These are phyloP conservation scores for Naso thynnoides DNA, from an alignment of 2,797 vertebrate species.

Conservation along the genomic window DNA sequence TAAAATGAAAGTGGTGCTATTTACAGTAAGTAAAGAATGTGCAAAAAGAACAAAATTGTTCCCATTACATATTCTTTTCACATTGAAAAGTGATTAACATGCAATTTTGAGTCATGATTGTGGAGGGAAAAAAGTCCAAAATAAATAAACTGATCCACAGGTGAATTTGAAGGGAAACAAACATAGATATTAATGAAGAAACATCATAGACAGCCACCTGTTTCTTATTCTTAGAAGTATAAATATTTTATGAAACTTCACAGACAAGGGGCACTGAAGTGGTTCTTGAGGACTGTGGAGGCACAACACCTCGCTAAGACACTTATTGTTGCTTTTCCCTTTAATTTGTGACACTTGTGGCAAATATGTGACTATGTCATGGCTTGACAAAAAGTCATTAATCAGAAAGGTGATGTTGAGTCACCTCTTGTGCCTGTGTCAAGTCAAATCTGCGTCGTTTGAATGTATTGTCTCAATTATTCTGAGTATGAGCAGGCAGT, in stretches of 20 bases:
- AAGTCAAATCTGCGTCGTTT: background rate
- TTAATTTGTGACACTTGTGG: constrained; percentile 8
- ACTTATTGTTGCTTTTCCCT: constrained; percentile 6
- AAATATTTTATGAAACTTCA: background rate
- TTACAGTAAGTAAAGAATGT: constrained; percentile 46
- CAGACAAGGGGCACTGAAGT: background rate
- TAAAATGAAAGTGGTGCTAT: constrained; percentile 55
- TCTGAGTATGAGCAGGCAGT: constrained; percentile 25
- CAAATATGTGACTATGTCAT: too few relatives aligned
- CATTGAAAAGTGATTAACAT: constrained; percentile 39
- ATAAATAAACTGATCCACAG: background rate
- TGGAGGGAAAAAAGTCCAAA: background rate
- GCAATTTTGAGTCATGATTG: constrained; percentile 30
- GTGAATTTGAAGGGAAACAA: constrained; percentile 22
- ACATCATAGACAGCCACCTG: background rate
- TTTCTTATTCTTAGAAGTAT: background rate
- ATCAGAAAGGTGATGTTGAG: background rate
- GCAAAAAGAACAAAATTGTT: constrained; percentile 43
- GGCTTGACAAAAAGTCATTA: background rate
- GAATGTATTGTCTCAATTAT: background rate
- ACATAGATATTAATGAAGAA: background rate
- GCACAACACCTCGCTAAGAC: constrained; percentile 5
- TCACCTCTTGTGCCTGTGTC: background rate
- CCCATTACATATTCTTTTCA: constrained; percentile 5
- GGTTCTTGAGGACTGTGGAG: background rate